A percentile compares a stretch with the other conserved stretches of the same genome.
Conservation (phyloP, 1,140 invertebrate species). For the Stegodyphus dumicola region DNA sequence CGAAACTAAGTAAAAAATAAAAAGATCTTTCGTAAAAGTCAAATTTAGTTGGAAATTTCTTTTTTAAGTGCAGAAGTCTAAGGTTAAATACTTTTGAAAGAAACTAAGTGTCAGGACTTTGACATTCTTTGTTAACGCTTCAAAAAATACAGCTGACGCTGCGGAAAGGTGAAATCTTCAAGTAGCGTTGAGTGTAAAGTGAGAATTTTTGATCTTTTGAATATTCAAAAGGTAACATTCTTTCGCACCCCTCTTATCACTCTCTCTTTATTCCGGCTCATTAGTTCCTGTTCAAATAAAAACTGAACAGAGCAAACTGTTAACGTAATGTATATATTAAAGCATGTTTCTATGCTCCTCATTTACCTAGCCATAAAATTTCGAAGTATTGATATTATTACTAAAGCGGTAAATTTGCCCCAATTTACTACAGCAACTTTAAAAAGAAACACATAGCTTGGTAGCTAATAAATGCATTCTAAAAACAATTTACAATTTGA, state of each 20-base stretch:
- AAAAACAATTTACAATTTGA: no score
- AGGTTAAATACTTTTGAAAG: slow-evolving; percentile 60
- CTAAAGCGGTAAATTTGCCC: no score
- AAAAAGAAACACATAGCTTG: no score
- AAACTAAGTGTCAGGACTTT: slow-evolving; percentile 57
- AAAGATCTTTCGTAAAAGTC: slow-evolving; percentile 41
- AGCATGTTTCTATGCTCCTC: slow-evolving; percentile 10
- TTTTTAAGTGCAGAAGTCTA: slow-evolving; percentile 45
- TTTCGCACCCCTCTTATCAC: slow-evolving; percentile 23
- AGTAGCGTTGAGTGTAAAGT: slow-evolving; percentile 45
- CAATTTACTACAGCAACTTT: no score
- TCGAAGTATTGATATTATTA: no score
- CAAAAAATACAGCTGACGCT: slow-evolving; percentile 55
- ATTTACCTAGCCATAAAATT: no score
- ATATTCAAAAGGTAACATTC: slow-evolving; percentile 52
- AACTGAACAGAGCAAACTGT: slow-evolving; percentile 33
- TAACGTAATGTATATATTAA: slow-evolving; percentile 51
- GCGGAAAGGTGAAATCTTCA: slow-evolving; percentile 35
- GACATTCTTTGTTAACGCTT: slow-evolving; percentile 59
- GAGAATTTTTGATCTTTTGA: slow-evolving; percentile 53
- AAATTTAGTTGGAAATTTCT: slow-evolving; percentile 52
- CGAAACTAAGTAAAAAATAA: slow-evolving; percentile 42
- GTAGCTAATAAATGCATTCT: no score
- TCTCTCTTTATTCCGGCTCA: slow-evolving; percentile 47
- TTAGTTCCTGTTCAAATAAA: slow-evolving; percentile 44